Percentiles rank a stretch among this genome's conserved stretches.
Evolutionary conservation across 2,888 invertebrate species (phyloP).

Genomic region (Sminthurinus aureus): DNA sequence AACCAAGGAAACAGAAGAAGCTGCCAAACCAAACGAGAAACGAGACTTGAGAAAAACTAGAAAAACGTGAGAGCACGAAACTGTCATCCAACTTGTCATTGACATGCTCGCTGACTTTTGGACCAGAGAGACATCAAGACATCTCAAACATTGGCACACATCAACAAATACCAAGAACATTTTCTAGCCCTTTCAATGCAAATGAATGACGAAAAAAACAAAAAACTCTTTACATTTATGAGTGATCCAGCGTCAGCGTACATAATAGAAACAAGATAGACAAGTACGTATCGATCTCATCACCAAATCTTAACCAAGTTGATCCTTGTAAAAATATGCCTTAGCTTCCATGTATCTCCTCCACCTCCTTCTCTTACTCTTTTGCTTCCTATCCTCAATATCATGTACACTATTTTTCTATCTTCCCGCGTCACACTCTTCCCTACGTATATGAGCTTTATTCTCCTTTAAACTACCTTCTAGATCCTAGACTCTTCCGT

Average conservation of each 20-base stretch:
- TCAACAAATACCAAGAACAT: slow-evolving; percentile 13
- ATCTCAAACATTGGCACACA: slow-evolving; percentile 28
- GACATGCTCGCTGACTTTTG: slow-evolving; percentile 38
- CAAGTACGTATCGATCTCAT: slow-evolving; percentile 34
- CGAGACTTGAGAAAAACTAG: slow-evolving; percentile 19
- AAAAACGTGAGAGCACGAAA: slow-evolving; percentile 40
- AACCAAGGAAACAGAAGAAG: slow-evolving; percentile 40
- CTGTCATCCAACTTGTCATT: slow-evolving; percentile 51
- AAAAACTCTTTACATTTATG: slow-evolving; percentile 13
- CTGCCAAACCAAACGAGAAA: slow-evolving; percentile 31
- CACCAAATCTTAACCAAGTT: slow-evolving; percentile 19
- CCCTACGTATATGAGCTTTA: not conserved
- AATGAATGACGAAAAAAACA: not conserved
- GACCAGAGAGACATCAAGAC: slow-evolving; percentile 38
- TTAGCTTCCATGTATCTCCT: not conserved
- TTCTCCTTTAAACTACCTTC: too few relatives aligned
- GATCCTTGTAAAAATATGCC: not conserved
- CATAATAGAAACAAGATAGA: not conserved
- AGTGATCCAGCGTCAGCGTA: not conserved
- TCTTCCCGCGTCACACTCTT: not conserved
- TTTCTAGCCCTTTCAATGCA: not conserved
- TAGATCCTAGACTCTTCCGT: too few relatives aligned
- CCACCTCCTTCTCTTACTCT: not conserved
- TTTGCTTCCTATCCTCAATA: not conserved
- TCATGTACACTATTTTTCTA: not conserved